Base-by-base conservation (phyloP, 2,113 vertebrate genomes). In the Psophia crepitans region DNA sequence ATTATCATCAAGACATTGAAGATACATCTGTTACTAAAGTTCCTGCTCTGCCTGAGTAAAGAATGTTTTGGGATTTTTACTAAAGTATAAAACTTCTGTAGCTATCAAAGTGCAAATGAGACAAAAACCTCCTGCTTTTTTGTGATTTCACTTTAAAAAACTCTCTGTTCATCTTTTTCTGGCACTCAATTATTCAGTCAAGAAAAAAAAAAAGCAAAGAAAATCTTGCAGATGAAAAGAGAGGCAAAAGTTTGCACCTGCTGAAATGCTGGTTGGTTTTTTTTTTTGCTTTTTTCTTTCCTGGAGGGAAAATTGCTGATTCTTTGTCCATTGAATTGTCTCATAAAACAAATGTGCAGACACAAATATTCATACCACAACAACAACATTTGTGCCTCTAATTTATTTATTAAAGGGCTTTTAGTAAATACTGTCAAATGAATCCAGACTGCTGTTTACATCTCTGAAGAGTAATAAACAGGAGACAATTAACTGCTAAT, bases 401-500 rank as follows among this genome's bases (percentile, higher is more conserved):
- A 96, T 98, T 97, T 96, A 88, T 98, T 97, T 97, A 92, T 95
- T 97, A 80, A 77, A 76, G 66, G 23, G 12, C 23, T 90, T 97
- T 97, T 86, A 96, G 77, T 90, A 97, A 96, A 96, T 79, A 86
- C 28, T 94, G 53, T 91, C 87, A 91, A 97, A 97, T 84, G 60
- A 95, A 96, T 56, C 43, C 61, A 81, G 85, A 58, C 78, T 93
- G 92, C 81, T 95, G 97, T 98, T 98, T 97, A 95, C 94, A 95
- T 98, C 97, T 96, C 97, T 49, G 60, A 98, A 97, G 96, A 97
- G 66, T 93, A 98, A 98, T 98, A 98, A 98, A 97, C 96, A 97
- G 86, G 57, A 97, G 85, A 98, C 97, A 98, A 98, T 98, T 98
- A 98, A 78, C 89, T 53, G 77, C 56, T 98, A 98, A 98, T 98